Evolutionary conservation across 2,888 invertebrate genomes (phyloP), one percentile per base, ranked within the genome.

Genomic region (Ormyrus thymus): DNA sequence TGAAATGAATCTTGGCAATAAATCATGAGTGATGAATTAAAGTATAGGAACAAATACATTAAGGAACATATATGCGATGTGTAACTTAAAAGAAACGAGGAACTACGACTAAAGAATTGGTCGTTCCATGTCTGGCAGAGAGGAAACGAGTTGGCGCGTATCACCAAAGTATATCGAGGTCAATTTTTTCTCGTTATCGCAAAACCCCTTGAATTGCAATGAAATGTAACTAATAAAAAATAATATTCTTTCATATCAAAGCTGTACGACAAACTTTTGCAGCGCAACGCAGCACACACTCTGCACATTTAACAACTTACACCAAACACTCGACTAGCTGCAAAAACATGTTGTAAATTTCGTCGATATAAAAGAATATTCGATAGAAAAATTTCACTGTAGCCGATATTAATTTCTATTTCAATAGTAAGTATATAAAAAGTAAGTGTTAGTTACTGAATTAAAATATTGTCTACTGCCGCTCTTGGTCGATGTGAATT

Each of bases 11-110:
- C 46, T 50, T 7, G 43, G 29, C 13, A 71, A 73, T 62, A 13
- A 55, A 48, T 68, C 11, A 69, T 64, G 29, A 80, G 29, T 51
- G 61, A 80, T 76, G 66, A 74, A 77, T 77, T 84, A 83, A 87
- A 86, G 86, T 86, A 87, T 88, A 88, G 88, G 88, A 88, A 88
- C 88, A 86, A 87, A 87, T 83, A 83, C 81, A 84, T 85, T 83
- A 85, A 88, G 88, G 88, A 88, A 88, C 88, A 87, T 88, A 84
- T 79, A 81, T 79, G 78, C 82, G 81, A 86, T 84, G 83, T 84
- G 86, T 86, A 84, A 74, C 68, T 77, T 73, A 65, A 74, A 76
- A 53, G 29, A 64, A 85, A 85, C 83, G 83, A 87, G 87, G 86
- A 88, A 88, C 87, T 88, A 86, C 56, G 53, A 7, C 9, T 84